phyloP scores from a whole-genome alignment of 1,140 invertebrate genomes.

The Lineus longissimus region DNA sequence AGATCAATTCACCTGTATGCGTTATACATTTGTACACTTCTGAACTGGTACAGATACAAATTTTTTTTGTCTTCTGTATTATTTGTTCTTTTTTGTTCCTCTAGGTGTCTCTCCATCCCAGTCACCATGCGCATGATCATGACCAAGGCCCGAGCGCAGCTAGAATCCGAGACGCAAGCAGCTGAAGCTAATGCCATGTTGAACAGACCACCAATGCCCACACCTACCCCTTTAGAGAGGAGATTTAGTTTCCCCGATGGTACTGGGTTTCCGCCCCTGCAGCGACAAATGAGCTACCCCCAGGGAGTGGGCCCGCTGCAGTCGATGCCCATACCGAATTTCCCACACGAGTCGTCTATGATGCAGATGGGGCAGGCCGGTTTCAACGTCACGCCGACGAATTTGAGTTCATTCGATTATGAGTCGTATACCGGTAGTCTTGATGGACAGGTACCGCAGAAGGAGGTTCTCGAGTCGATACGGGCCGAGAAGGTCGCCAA shows the following conservation, averaged over 20 bases:
- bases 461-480: slow-evolving; percentile 11
- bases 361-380: not conserved
- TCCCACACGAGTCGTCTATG: not conserved
- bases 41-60: too few species aligned
- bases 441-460: not conserved
- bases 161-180: slow-evolving; percentile 24
- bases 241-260: not conserved
- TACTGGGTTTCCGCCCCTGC: not conserved
- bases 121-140: slow-evolving; percentile 75
- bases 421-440: not conserved
- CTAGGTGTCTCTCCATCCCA: slow-evolving; percentile 81
- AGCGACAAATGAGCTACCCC: not conserved
- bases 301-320: not conserved
- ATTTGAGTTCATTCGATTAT: not conserved
- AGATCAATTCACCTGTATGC: too few species aligned
- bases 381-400: not conserved
- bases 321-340: not conserved
- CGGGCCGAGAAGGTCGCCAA: slow-evolving; percentile 27
- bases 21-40: too few species aligned
- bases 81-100: slow-evolving; percentile 20
- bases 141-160: slow-evolving; percentile 55
- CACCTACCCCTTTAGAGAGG: not conserved
- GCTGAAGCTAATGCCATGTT: slow-evolving; percentile 1
- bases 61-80: too few species aligned
- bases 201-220: not conserved